Evolutionary conservation across 2,113 vertebrate species (phyloP).

Genomic region (Genyomyrus donnyi): DNA sequence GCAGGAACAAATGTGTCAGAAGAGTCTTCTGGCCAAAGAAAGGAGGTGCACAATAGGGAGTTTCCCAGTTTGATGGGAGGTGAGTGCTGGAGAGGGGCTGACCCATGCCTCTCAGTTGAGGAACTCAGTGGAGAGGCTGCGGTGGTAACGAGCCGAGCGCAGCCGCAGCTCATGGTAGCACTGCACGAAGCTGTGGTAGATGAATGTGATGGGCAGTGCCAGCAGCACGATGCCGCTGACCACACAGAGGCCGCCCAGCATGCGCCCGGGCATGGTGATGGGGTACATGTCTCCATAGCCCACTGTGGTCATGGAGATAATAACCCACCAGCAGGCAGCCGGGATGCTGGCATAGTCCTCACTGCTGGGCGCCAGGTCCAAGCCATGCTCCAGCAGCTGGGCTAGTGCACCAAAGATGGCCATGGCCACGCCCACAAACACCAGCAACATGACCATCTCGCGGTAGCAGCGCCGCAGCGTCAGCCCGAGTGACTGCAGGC

Average conservation of each 20-base stretch:
- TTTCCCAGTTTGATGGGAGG: neutral
- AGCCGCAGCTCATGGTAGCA: slow-evolving; percentile 96
- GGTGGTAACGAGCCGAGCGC: slow-evolving; percentile 79
- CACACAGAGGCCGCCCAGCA: slow-evolving; percentile 94
- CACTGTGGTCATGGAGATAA: slow-evolving; percentile 99
- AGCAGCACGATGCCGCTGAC: slow-evolving; percentile 95
- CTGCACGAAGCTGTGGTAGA: slow-evolving; percentile 98
- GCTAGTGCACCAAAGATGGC: slow-evolving; percentile 96
- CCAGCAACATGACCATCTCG: slow-evolving; percentile 97
- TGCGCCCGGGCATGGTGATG: slow-evolving; percentile 84
- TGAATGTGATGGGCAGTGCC: slow-evolving; percentile 96
- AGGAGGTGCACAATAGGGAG: neutral
- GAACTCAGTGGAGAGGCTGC: slow-evolving; percentile 79
- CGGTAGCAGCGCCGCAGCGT: slow-evolving; percentile 92
- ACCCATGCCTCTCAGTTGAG: slow-evolving; percentile 59
- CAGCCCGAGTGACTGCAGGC: slow-evolving; percentile 93
- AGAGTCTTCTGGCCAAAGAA: neutral
- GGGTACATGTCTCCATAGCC: slow-evolving; percentile 98
- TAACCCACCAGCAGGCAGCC: slow-evolving; percentile 98
- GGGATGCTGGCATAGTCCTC: slow-evolving; percentile 94
- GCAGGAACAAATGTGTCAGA: neutral
- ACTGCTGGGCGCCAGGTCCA: slow-evolving; percentile 83
- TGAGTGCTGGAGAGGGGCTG: neutral
- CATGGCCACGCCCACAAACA: slow-evolving; percentile 96
- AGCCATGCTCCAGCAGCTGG: slow-evolving; percentile 90